These are phyloP conservation scores for Neotragus moschatus DNA, from an alignment of 2,113 vertebrate species.

Conservation along the genomic window DNA sequence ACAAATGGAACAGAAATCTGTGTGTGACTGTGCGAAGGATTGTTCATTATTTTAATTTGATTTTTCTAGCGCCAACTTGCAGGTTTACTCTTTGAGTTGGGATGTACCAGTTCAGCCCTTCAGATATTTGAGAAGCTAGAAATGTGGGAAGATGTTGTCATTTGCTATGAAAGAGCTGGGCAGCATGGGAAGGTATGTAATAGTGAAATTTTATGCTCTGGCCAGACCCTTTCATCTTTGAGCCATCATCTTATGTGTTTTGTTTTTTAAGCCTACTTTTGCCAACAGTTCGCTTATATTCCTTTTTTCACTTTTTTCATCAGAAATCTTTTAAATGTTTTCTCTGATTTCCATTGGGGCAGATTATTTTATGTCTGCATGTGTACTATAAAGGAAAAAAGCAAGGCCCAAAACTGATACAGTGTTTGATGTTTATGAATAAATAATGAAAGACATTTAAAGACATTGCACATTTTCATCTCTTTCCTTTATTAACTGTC, in stretches of 20 bases:
- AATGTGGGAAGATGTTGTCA: conserved; percentile 96
- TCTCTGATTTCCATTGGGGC: neutral
- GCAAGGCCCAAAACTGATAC: neutral
- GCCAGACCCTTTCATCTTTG: neutral
- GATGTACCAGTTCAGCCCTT: conserved; percentile 92
- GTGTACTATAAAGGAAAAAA: neutral
- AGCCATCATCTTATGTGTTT: neutral
- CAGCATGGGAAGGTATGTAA: conserved; percentile 93
- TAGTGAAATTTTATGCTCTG: neutral
- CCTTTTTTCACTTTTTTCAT: neutral
- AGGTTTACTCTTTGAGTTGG: conserved; percentile 90
- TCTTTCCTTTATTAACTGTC: neutral
- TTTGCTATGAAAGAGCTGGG: conserved; percentile 93
- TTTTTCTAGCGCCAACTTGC: conserved; percentile 90
- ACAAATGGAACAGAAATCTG: neutral
- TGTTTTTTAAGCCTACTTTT: conserved; percentile 11
- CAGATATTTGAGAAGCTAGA: conserved; percentile 92
- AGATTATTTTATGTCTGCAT: neutral
- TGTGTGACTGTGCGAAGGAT: neutral
- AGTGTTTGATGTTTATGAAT: neutral
- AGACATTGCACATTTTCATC: neutral
- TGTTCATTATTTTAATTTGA: conserved; percentile 48
- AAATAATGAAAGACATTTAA: conserved; percentile 29
- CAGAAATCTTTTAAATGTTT: neutral
- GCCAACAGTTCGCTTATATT: neutral